Evolutionary conservation across 2,797 vertebrate species (phyloP), one percentile per base, ranked within the genome.

Genomic region (Hephaestus fuliginosus): DNA sequence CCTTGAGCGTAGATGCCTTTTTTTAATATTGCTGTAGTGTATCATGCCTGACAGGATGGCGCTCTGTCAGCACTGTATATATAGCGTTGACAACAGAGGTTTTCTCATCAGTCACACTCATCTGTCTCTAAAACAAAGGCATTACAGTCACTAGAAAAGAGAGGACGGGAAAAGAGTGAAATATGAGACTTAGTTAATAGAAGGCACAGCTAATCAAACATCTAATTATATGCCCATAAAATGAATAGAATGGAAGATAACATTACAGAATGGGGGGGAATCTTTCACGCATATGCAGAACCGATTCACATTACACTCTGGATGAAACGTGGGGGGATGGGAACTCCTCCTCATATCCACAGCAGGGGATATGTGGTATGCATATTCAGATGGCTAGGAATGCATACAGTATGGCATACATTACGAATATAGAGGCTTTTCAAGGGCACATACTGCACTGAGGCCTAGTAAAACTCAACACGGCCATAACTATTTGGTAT

Each of bases 311-410:
- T 88, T 88, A 86, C 78, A 80, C 71, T 86, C 65, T 64, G 67
- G 62, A 73, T 81, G 63, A 83, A 88, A 84, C 20, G 74, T 84
- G 80, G 90, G 93, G 91, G 91, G 90, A 91, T 74, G 93, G 92
- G 89, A 78, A 67, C 22, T 76, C 60, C 44, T 85, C 61, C 74
- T 85, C 78, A 46, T 70, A 12, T 51, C 55, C 87, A 62, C 89
- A 90, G 90, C 76, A 60, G 86, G 88, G 74, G 84, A 77, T 70
- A 60, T 68, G 74, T 82, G 78, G 66, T 79, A 71, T 88, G 82
- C 83, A 91, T 78, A 86, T 84, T 86, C 80, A 87, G 41, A 80
- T 72, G 55, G 67, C 13, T 14, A 61, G 61, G 43, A 78, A 56
- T 62, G 53, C 56, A 18, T 83, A 91, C 86, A 86, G 87, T 85